Base-by-base conservation (phyloP, 2,797 vertebrate genomes). In the Pangasius krempfi region DNA sequence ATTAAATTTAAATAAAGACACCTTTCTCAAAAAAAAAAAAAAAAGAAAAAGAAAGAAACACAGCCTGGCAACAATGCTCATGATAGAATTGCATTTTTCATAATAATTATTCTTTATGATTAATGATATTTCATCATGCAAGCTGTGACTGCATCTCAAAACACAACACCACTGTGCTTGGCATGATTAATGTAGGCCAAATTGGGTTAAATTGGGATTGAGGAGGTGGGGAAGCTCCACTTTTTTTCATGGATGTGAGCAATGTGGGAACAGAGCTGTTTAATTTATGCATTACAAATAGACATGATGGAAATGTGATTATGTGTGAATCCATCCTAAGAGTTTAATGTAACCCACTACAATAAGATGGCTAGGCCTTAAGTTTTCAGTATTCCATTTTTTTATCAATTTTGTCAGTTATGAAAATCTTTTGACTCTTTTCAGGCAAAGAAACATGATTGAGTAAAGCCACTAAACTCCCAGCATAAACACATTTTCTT, bases 41-140 rank as follows among this genome's bases (percentile, higher is more conserved):
- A 40, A 40, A 40, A 40, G 1, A 13, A 58, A 5, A 58, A 0
- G 10, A 50, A 7, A 0, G 6, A 79, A 20, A 33, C 10, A 20
- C n/a, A 56, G n/a, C 14, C 79, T 58, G 33, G 60, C 33, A 81
- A 40, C 78, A 37, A 33, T 56, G n/a, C 16, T 56, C n/a, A 80
- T 18, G 1, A 54, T 22, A 25, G 20, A 56, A 30, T 52, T 54
- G 27, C 10, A 47, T 76, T 47, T 78, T 52, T 16, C 6, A 33
- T 58, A 82, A 40, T 60, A 12, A 14, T 40, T 40, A 60, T 40
- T 81, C 8, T 2, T 40, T 81, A 13, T 27, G 30, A 81, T 60
- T 40, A 22, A 81, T 82, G 62, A 60, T 81, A 58, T 81, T 60
- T 60, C 30, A 27, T 62, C 58, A 79, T 79, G 16, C n/a, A 56